phyloP scores from a whole-genome alignment of 2,113 vertebrate species.

The Clarias macrocephalus region DNA sequence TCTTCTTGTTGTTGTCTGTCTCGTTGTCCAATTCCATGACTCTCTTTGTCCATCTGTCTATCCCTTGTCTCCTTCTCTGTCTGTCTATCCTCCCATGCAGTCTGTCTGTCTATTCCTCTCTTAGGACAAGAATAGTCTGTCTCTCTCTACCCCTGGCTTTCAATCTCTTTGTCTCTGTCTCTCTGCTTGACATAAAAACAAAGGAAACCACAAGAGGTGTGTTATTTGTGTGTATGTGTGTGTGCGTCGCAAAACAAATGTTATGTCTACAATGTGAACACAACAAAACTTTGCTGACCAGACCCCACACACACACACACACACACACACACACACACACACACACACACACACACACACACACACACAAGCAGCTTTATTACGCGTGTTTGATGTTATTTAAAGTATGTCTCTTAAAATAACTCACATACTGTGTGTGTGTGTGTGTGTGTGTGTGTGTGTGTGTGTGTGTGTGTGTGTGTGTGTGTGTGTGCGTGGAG shows the following conservation, averaged over 20 bases:
- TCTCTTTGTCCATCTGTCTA: too few species aligned
- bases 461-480: conserved; percentile 9
- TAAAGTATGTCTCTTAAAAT: conserved; percentile 29
- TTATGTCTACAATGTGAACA: background rate
- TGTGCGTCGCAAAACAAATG: background rate
- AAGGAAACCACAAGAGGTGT: background rate
- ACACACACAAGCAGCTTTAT: background rate
- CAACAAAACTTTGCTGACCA: background rate
- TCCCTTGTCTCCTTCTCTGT: too few species aligned
- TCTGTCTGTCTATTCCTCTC: background rate
- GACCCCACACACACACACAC: conserved; percentile 1
- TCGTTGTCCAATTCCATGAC: too few species aligned
- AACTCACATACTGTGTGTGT: conserved; percentile 6
- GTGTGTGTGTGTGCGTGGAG: conserved; percentile 30
- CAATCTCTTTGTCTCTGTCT: background rate
- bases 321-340: background rate
- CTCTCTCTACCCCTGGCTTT: background rate
- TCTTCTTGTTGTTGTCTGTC: too few species aligned
- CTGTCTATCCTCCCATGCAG: too few species aligned
- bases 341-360: conserved; percentile 2
- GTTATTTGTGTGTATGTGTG: background rate
- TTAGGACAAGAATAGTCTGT: background rate
- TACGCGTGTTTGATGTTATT: background rate
- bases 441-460: conserved; percentile 28
- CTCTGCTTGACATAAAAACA: background rate